Percentiles rank a stretch among this genome's conserved stretches.
Evolutionary conservation across 2,888 invertebrate genomes (phyloP).

Genomic region (Latheticus oryzae): DNA sequence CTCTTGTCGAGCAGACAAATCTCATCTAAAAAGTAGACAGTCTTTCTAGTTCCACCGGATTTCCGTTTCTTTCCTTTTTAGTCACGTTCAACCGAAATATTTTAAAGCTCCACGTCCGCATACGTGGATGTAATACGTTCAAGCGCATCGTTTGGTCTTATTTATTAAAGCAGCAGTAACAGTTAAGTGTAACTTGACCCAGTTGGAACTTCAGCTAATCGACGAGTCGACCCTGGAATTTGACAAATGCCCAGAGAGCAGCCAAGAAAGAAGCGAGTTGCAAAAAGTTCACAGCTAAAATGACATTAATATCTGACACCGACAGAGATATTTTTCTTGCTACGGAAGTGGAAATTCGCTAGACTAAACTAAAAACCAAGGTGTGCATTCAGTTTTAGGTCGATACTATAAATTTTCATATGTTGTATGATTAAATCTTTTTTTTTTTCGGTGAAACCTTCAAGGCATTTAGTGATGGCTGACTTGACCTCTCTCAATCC

Average conservation of each 20-base stretch:
- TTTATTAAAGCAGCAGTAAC: slow-evolving; percentile 35
- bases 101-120: slow-evolving; percentile 24
- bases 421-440: too few relatives aligned
- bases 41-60: too few relatives aligned
- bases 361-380: too few relatives aligned
- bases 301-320: slow-evolving; percentile 36
- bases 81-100: slow-evolving; percentile 25
- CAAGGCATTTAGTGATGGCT: too few relatives aligned
- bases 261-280: slow-evolving; percentile 4
- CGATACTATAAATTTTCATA: too few relatives aligned
- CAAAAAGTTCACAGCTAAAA: slow-evolving; percentile 11
- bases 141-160: slow-evolving; percentile 33
- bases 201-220: slow-evolving; percentile 30
- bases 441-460: too few relatives aligned
- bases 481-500: too few relatives aligned
- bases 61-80: too few relatives aligned
- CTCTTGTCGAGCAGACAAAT: too few relatives aligned
- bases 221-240: slow-evolving; percentile 23
- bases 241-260: slow-evolving; percentile 19
- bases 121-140: slow-evolving; percentile 36
- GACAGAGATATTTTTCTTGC: slow-evolving; percentile 16
- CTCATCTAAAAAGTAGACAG: too few relatives aligned
- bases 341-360: too few relatives aligned
- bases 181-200: slow-evolving; percentile 37
- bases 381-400: too few relatives aligned